phyloP scores from a whole-genome alignment of 2,888 invertebrate genomes.

The Osmoderma eremita region DNA sequence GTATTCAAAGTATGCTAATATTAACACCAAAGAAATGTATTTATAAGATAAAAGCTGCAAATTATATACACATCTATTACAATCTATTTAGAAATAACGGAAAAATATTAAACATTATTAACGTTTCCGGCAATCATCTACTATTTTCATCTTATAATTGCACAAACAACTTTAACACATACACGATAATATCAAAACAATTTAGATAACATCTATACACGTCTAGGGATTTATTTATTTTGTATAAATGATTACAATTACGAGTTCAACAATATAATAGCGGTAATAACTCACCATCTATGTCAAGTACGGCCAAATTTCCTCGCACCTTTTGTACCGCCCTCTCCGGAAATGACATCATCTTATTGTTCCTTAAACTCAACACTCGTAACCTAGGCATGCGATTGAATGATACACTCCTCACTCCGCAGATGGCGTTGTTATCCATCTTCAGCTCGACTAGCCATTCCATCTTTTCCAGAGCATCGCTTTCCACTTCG shows the following conservation, averaged over 20 bases:
- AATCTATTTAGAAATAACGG: too few species aligned
- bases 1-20: too few species aligned
- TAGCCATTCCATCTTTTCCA: conserved; percentile 84
- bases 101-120: too few species aligned
- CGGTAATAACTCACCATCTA: conserved; percentile 74
- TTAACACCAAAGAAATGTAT: too few species aligned
- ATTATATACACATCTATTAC: too few species aligned
- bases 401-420: conserved; percentile 82
- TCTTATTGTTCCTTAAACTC: conserved; percentile 79
- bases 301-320: conserved; percentile 84
- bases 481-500: conserved; percentile 71
- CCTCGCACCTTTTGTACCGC: conserved; percentile 80
- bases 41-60: too few species aligned
- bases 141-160: too few species aligned
- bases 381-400: conserved; percentile 87
- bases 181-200: too few species aligned
- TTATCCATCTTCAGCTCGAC: conserved; percentile 87
- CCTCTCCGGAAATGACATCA: conserved; percentile 77
- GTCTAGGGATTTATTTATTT: too few species aligned
- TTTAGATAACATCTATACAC: too few species aligned
- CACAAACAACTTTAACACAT: too few species aligned
- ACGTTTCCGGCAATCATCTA: too few species aligned
- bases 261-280: conserved; percentile 8
- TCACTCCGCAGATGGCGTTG: conserved; percentile 83
- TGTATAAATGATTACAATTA: not conserved